A percentile compares a stretch with the other conserved stretches of the same genome.
phyloP scores from a whole-genome alignment of 1,140 invertebrate genomes.

The Cydia pomonella region DNA sequence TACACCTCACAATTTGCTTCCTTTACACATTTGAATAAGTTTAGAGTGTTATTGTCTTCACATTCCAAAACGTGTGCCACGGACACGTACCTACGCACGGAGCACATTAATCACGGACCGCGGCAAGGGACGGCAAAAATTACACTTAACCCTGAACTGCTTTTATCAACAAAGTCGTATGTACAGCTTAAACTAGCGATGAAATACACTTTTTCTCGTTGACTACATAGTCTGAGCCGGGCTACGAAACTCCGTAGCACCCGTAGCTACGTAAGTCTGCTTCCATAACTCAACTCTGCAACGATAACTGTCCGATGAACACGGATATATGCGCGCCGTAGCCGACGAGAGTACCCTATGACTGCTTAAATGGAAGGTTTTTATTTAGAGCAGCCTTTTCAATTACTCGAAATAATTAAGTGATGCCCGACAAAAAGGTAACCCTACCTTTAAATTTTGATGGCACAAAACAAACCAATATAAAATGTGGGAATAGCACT shows the following conservation, averaged over 20 bases:
- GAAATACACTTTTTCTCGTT: background rate
- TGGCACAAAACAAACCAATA: background rate
- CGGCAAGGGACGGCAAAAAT: constrained; percentile 16
- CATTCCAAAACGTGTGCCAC: background rate
- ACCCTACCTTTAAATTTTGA: background rate
- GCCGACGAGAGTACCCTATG: background rate
- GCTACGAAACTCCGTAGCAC: constrained; percentile 23
- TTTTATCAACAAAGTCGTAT: background rate
- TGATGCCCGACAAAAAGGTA: background rate
- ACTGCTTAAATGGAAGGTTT: constrained; percentile 4
- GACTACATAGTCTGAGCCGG: background rate
- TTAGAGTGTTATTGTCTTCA: constrained; percentile 2
- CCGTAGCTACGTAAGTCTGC: constrained; percentile 3
- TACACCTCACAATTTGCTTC: background rate
- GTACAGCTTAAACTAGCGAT: background rate
- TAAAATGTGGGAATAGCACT: background rate
- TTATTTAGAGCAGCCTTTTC: background rate
- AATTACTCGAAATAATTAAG: background rate
- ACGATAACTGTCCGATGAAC: constrained; percentile 7
- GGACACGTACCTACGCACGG: background rate
- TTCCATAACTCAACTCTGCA: constrained; percentile 18
- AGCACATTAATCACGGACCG: constrained; percentile 13
- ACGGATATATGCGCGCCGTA: background rate
- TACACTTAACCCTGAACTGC: background rate
- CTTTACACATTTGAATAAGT: background rate